Base-by-base conservation (phyloP, 1,140 invertebrate genomes). In the Phthorimaea operculella region DNA sequence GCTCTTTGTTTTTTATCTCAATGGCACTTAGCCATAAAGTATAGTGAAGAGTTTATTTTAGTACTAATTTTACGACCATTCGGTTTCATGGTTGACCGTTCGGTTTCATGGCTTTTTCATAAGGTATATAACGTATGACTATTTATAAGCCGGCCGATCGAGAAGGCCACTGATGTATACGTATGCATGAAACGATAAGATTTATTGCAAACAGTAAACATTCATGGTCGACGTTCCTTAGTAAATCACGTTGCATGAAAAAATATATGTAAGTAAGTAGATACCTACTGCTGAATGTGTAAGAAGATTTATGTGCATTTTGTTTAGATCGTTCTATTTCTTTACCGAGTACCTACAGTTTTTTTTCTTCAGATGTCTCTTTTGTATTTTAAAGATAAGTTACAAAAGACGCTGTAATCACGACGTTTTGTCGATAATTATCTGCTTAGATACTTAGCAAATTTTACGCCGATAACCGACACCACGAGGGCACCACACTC, bases 191-290 rank as follows among this genome's bases (percentile, higher is more conserved):
- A 48, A 14, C 58, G 61, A 69, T 62, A 64, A 62, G 62, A 63
- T 66, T 64, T 64, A 64, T 55, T 50, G 53, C 21, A 42, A 58
- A 59, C 58, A 57, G 55, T 60, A 57, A 66, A 61, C 57, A 60
- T 60, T 62, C 60, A 64, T 39, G 60, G 58, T 36, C 62, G 50
- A 39, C 8, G 47, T 54, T 55, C 58, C 56, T 57, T 68, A 50
- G 42, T 44, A 10, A 39, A 17, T 62, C 52, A 57, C 65, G 54
- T 67, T 59, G 65, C 33, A 50, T 59, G 34, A 59, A 63, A 61
- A 39, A 39, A 10, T 39, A 9, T 4, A 28, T 9, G n/a, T 39
- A 39, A 1, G 36, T 39, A 28, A 28, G 21, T 28, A 28, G 21
- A 28, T 28, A 28, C 21, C 2, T 39, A 39, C 36, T 39, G n/a